These are phyloP conservation scores for Schizopygopsis malacanthus DNA, from an alignment of 2,797 vertebrate genomes.

Conservation along the genomic window DNA sequence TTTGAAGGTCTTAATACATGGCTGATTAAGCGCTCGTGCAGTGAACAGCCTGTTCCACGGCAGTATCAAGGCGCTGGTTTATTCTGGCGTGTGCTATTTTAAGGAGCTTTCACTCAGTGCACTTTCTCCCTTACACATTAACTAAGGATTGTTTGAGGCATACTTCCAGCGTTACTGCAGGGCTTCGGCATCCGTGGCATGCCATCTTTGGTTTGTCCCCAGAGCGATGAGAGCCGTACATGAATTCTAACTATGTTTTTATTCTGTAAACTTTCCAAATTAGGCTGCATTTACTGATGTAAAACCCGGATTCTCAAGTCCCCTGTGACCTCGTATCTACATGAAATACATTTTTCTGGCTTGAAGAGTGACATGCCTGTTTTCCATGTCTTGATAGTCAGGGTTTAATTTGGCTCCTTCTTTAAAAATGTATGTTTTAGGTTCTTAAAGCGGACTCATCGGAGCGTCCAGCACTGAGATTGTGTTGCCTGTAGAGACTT, in stretches of 20 bases:
- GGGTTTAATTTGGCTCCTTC: not conserved
- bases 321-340: slow-evolving; percentile 74
- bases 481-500: not conserved
- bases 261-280: slow-evolving; percentile 93
- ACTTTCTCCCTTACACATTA: slow-evolving; percentile 9
- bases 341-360: slow-evolving; percentile 79
- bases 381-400: slow-evolving; percentile 71
- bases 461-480: not conserved
- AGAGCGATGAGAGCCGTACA: slow-evolving; percentile 69
- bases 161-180: slow-evolving; percentile 59
- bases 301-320: slow-evolving; percentile 79
- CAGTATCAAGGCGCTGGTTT: not conserved
- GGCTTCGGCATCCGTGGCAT: slow-evolving; percentile 73
- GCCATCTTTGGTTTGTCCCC: slow-evolving; percentile 65
- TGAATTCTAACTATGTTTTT: slow-evolving; percentile 79
- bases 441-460: not conserved
- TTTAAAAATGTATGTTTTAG: not conserved
- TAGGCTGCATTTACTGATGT: slow-evolving; percentile 87
- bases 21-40: not conserved
- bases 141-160: slow-evolving; percentile 48
- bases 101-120: slow-evolving; percentile 22
- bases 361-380: slow-evolving; percentile 73
- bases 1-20: not conserved
- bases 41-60: not conserved
- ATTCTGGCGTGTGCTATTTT: slow-evolving; percentile 8